Base-by-base conservation (phyloP, 2,797 vertebrate genomes). In the Aselliscus stoliczkanus region DNA sequence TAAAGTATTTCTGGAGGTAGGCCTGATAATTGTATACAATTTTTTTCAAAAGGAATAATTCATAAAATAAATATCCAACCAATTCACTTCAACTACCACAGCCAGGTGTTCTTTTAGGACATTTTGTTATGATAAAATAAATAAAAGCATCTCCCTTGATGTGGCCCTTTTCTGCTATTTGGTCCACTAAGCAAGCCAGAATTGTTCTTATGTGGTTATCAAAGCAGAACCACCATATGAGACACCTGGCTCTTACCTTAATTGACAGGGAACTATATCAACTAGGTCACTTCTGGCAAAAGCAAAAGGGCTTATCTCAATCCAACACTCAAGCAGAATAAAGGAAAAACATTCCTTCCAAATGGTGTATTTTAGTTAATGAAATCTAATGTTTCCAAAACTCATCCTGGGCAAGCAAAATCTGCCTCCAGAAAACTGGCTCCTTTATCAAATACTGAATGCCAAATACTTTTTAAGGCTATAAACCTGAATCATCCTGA, bases 381-480 rank as follows among this genome's bases (percentile, higher is more conserved):
- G 58, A 94, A 93, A 93, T 92, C 18, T 42, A 97, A 96, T 84
- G 47, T 18, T 90, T 96, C 29, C 44, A 50, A 86, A 95, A 82
- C 37, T 77, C 65, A 85, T 50, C 20, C 75, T 91, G 52, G 15
- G 34, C 34, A 93, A 95, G 50, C 12, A 83, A 95, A 94, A 75
- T 64, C 3, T 79, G 52, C 58, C 76, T 94, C 39, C 18, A 50
- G 31, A 72, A 84, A 93, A 86, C 23, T 80, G 60, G 20, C 27
- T 75, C 31, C 25, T 93, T 60, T 70, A 73, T 79, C 17, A 54
- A 64, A 93, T 12, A 85, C 5, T 3, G 9, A 96, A 94, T 50
- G 64, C 18, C 88, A 90, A 92, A 76, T 17, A 18, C 29, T 23
- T 95, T 62, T 88, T 84, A 76, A 84, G 25, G 31, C 47, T 70